Evolutionary conservation across 1,140 invertebrate genomes (phyloP).

Genomic region (Pinna nobilis): DNA sequence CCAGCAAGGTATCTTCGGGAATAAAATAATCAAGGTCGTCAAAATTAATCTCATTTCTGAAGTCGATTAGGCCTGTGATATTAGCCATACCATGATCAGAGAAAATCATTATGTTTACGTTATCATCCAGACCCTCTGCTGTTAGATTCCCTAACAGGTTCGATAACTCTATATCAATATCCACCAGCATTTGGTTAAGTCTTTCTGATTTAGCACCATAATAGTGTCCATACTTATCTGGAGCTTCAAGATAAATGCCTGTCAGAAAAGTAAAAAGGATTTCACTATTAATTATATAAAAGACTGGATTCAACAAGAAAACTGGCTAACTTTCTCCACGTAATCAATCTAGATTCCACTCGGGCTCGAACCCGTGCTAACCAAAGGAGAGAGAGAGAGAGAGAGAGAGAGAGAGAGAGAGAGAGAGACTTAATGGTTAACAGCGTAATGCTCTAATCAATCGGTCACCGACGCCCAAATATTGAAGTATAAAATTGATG

Average conservation of each 20-base stretch:
- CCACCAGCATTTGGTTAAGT: constrained; percentile 41
- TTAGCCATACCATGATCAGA: constrained; percentile 76
- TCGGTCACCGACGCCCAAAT: no score
- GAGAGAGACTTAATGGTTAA: no score
- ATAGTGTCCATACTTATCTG: constrained; percentile 60
- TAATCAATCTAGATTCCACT: not conserved
- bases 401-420: no score
- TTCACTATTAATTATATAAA: not conserved
- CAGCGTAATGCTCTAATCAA: no score
- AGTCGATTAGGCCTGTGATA: constrained; percentile 61
- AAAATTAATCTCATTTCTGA: constrained; percentile 60
- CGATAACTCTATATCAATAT: constrained; percentile 59
- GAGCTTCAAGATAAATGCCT: constrained; percentile 61
- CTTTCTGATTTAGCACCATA: constrained; percentile 52
- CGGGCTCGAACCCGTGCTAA: not conserved
- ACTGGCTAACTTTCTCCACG: not conserved
- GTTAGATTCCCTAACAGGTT: constrained; percentile 57
- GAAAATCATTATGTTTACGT: constrained; percentile 73
- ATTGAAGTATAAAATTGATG: no score
- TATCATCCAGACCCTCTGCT: constrained; percentile 28
- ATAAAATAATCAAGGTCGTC: constrained; percentile 61
- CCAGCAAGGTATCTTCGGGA: constrained; percentile 62
- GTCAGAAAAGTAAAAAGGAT: constrained; percentile 2
- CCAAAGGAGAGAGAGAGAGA: not conserved
- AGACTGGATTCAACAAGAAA: no score